Base-by-base conservation (phyloP, 2,797 vertebrate genomes). In the Miichthys miiuy region DNA sequence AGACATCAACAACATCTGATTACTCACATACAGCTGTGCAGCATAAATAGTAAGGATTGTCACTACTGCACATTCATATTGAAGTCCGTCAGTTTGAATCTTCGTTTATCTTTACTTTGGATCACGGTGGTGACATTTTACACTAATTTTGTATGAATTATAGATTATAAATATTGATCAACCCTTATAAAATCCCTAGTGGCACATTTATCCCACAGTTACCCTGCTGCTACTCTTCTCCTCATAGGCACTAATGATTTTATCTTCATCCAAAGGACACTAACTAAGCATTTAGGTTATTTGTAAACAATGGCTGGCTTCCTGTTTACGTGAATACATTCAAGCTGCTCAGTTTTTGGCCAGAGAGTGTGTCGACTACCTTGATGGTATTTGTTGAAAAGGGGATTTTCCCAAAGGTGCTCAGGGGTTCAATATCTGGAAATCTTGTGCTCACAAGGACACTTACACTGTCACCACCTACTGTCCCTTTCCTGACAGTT, bases 381-480 rank as follows among this genome's bases (percentile, higher is more conserved):
- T 84, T 64, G 38, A 73, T 70, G 51, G 5, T 63, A 51, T 77
- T 79, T 79, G 21, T 64, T 74, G 48, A 80, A 60, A 76, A 10
- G 1, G 25, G 17, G 27, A 11, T 69, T 82, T 87, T 73, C 25
- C 54, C 55, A 16, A 64, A 84, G 21, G 38, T 3, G 25, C 2
- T 23, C 1, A 51, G 34, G 54, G 54, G 70, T 62, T 83, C 68
- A 68, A 38, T 18, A 75, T 48, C 38, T 70, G 41, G 20, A 71
- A 20, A 38, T 44, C 23, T 48, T 27, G 2, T 18, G 23, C 3
- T 57, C 30, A 30, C 20, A 38, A 41, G 38, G 25, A 54, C 25
- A 57, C n/a, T 41, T 70, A 8, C 34, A 38, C 50, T 51, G 27
- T 46, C 30, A 67, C 9, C 41, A 65, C 17, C 18, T 27, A 20